phyloP scores from a whole-genome alignment of 2,113 vertebrate species.

The Phylloscopus trochilus region DNA sequence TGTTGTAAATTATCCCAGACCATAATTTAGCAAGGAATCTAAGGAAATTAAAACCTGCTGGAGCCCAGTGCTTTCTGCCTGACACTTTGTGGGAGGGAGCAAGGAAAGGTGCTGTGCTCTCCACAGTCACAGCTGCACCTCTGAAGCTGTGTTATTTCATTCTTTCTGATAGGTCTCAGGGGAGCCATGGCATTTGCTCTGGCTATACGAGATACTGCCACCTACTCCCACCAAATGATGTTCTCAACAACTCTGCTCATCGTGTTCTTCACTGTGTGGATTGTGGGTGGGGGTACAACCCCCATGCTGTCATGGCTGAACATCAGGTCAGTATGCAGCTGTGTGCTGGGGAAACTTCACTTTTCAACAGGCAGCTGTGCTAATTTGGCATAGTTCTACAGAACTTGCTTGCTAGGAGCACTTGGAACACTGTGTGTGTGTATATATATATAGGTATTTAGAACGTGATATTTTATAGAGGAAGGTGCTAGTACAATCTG shows the following conservation, averaged over 20 bases:
- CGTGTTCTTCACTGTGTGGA: conserved; percentile 98
- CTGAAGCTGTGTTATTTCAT: not conserved
- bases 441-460: not conserved
- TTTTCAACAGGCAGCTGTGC: not conserved
- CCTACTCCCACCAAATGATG: conserved; percentile 96
- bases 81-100: not conserved
- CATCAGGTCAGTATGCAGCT: conserved; percentile 83
- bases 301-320: conserved; percentile 97
- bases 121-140: not conserved
- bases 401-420: not conserved
- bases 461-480: not conserved
- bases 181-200: conserved; percentile 97
- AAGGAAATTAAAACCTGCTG: not conserved
- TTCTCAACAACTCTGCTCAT: conserved; percentile 97
- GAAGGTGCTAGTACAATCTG: not conserved
- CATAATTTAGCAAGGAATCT: not conserved
- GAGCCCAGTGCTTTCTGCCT: not conserved
- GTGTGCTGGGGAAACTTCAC: not conserved
- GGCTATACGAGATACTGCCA: conserved; percentile 94
- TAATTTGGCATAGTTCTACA: not conserved
- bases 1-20: not conserved
- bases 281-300: conserved; percentile 94
- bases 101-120: not conserved
- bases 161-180: conserved; percentile 80
- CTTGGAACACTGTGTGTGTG: not conserved